Base-by-base conservation (phyloP, 1,140 invertebrate species). In the Zaprionus africanus region DNA sequence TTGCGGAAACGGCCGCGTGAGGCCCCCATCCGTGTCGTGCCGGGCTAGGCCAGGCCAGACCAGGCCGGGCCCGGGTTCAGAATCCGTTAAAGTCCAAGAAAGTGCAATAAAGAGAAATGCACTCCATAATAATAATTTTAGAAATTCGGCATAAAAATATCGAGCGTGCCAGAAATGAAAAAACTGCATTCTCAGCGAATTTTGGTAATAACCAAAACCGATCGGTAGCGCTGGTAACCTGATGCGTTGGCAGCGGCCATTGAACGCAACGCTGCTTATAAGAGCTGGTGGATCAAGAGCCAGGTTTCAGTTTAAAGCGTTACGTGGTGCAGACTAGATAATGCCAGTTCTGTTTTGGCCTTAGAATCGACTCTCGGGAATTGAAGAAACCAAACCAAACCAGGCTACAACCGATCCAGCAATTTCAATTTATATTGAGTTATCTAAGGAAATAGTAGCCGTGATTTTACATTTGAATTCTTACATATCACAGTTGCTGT, bases 371-470 rank as follows among this genome's bases (percentile, higher is more conserved):
- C 5, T 63, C 12, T 58, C 46, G n/a, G 17, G 38, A 59, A 38
- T 13, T 4, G 15, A 7, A 5, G 2, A 34, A 9, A 24, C 6
- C 13, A 6, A 22, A 15, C 19, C 36, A 22, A 19, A 22, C 22
- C 22, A 12, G 57, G 15, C 22, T n/a, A 15, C 9, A 15, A 19
- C 15, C 57, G 17, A 63, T 49, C 24, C 31, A 15, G 62, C 13
- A 19, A 64, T 51, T 49, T 69, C 24, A 62, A 84, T 82, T 92
- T 92, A 92, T 92, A 92, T 91, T 67, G 91, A 91, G 93, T 90
- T 93, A 91, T 92, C 91, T 92, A 91, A 92, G 91, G 90, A 91
- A 93, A 93, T 92, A 92, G 92, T 92, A 92, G 92, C 91, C 90
- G 92, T 92, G 92, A 92, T 92, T 91, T 91, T 87, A 88, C 63